phyloP scores from a whole-genome alignment of 2,113 vertebrate species.

The Pan paniscus region DNA sequence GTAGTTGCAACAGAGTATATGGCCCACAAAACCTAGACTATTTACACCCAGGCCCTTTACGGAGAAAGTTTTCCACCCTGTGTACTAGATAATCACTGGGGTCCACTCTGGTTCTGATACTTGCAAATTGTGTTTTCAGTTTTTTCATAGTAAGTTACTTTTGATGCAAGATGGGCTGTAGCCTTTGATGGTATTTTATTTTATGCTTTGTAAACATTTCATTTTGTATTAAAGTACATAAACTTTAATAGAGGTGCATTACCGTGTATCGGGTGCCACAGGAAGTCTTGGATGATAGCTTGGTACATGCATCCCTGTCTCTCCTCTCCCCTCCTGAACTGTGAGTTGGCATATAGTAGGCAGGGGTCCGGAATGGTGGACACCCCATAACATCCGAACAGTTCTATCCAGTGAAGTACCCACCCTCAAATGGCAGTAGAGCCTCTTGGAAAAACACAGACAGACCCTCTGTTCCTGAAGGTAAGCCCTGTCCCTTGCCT shows the following conservation, averaged over 20 bases:
- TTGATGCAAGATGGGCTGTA: background rate
- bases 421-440: background rate
- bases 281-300: background rate
- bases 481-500: background rate
- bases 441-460: background rate
- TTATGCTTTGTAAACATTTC: background rate
- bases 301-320: background rate
- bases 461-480: background rate
- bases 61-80: background rate
- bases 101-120: background rate
- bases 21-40: background rate
- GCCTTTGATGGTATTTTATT: background rate
- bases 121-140: background rate
- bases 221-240: background rate
- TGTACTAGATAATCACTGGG: background rate
- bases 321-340: background rate
- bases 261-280: rapidly evolving
- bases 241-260: background rate
- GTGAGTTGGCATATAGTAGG: background rate
- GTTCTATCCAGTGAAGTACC: background rate
- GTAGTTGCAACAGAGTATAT: background rate
- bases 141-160: background rate
- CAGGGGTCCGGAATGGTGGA: background rate
- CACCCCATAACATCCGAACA: rapidly evolving
- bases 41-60: background rate